Percentiles rank a stretch among this genome's conserved stretches.
phyloP scores from a whole-genome alignment of 2,888 invertebrate species.

The Ichneumon xanthorius region DNA sequence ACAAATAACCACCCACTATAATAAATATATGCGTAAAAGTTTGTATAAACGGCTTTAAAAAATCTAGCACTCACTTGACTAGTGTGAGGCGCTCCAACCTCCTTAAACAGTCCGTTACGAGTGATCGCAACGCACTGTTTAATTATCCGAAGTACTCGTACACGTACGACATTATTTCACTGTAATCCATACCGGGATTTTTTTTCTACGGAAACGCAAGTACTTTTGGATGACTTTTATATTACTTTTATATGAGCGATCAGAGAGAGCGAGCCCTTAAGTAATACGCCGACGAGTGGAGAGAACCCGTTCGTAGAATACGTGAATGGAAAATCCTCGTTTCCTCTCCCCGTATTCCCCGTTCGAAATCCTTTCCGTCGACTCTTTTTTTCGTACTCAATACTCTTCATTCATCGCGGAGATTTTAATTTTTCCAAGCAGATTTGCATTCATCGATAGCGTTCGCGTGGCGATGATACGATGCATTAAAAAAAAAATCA shows the following conservation, averaged over 20 bases:
- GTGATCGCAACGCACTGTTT: not conserved
- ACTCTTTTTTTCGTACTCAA: conserved; percentile 1
- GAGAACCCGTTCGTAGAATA: too few species aligned
- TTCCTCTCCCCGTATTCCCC: not conserved
- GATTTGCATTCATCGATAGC: conserved; percentile 26
- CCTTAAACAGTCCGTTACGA: too few species aligned
- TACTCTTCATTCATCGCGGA: conserved; percentile 23
- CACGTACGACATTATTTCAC: not conserved
- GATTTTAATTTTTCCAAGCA: conserved; percentile 43
- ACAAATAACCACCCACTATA: too few species aligned
- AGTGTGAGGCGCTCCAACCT: too few species aligned
- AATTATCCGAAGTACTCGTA: conserved; percentile 6
- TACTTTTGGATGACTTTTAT: not conserved
- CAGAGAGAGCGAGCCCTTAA: not conserved
- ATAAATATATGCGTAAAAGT: too few species aligned
- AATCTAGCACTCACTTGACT: too few species aligned
- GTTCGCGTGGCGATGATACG: not conserved
- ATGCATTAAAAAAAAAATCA: conserved; percentile 4
- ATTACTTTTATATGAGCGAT: too few species aligned
- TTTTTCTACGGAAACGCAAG: not conserved
- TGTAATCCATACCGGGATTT: not conserved
- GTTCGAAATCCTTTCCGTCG: conserved; percentile 3
- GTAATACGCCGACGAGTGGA: too few species aligned
- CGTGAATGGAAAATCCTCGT: not conserved
- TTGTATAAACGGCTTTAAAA: too few species aligned